Evolutionary conservation across 2,888 invertebrate species (phyloP).

Genomic region (Lasioglossum lativentre): DNA sequence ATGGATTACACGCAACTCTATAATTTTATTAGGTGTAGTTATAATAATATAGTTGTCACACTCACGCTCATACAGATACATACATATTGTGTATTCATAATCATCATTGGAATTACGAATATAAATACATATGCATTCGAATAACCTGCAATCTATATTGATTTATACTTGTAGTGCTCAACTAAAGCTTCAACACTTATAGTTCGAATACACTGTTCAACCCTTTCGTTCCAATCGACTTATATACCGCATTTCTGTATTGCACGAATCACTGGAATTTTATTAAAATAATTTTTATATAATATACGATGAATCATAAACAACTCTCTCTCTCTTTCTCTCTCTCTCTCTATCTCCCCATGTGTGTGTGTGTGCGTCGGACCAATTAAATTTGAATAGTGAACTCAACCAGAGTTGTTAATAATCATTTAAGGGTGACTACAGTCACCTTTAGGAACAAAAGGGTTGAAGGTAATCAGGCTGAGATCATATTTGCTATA

Average conservation of each 20-base stretch:
- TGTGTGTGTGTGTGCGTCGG: neutral
- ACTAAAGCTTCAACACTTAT: conserved; percentile 35
- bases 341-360: too few species aligned
- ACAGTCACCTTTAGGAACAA: neutral
- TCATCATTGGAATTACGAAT: conserved; percentile 38
- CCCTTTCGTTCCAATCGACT: neutral
- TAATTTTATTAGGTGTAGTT: conserved; percentile 56
- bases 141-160: conserved; percentile 44
- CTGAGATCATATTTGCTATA: conserved; percentile 47
- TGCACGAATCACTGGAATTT: neutral
- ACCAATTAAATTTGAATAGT: neutral
- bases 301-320: neutral
- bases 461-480: conserved; percentile 24
- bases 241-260: neutral
- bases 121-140: conserved; percentile 38
- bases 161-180: conserved; percentile 57
- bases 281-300: neutral
- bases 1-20: conserved; percentile 64
- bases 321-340: too few species aligned
- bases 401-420: neutral
- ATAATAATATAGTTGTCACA: conserved; percentile 61
- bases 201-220: conserved; percentile 14
- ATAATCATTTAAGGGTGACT: neutral
- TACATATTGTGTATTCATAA: conserved; percentile 40
- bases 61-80: conserved; percentile 56